Evolutionary conservation across 2,888 invertebrate genomes (phyloP).

Genomic region (Nephrotoma flavescens): DNA sequence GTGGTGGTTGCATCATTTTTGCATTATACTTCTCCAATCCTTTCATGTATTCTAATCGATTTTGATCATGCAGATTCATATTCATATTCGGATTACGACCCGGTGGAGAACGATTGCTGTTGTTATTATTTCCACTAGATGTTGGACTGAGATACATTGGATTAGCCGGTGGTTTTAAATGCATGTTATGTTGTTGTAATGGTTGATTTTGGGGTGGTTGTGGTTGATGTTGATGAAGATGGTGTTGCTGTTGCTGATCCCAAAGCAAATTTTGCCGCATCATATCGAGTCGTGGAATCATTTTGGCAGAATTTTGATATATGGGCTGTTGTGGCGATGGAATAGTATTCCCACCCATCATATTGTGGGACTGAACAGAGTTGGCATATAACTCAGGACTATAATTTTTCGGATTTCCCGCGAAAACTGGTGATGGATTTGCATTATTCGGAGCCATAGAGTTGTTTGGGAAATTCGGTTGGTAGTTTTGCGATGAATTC

Average conservation of each 20-base stretch:
- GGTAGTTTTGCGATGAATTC: slow-evolving; percentile 5
- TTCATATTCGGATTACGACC: neutral
- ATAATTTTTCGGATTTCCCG: slow-evolving; percentile 1
- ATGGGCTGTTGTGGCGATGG: neutral
- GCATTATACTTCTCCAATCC: slow-evolving; percentile 12
- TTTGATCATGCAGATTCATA: slow-evolving; percentile 10
- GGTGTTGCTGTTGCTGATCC: slow-evolving; percentile 11
- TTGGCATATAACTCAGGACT: neutral
- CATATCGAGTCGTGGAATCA: slow-evolving; percentile 8
- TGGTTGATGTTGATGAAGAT: slow-evolving; percentile 10
- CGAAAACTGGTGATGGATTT: neutral
- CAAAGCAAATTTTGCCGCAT: slow-evolving; percentile 11
- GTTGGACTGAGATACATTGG: neutral
- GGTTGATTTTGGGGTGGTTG: slow-evolving; percentile 11
- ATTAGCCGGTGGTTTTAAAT: slow-evolving; percentile 11
- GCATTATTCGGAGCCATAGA: neutral
- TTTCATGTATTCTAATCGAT: slow-evolving; percentile 10
- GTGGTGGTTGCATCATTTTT: slow-evolving; percentile 6
- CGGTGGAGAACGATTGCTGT: slow-evolving; percentile 8
- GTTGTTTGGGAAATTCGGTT: neutral
- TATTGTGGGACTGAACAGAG: neutral
- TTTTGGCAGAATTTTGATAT: neutral
- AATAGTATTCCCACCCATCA: neutral
- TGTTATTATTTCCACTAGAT: neutral
- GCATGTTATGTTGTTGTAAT: slow-evolving; percentile 11